Base-by-base conservation (phyloP, 1,140 invertebrate genomes). In the Agrypnia vestita region DNA sequence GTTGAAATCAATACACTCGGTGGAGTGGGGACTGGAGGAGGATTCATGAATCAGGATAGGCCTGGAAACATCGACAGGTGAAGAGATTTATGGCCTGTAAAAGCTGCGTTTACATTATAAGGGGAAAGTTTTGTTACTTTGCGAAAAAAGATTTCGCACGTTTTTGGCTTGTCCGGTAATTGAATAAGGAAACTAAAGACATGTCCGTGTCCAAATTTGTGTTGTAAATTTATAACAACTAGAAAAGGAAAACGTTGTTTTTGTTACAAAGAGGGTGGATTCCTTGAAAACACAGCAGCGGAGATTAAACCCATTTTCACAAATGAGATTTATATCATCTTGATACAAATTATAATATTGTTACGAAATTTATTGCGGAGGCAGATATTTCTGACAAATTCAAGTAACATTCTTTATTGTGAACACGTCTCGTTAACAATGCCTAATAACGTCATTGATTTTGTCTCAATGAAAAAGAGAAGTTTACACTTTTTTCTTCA, bases 51-150 rank as follows among this genome's bases (percentile, higher is more conserved):
- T 81, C 80, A 81, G 76, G 59, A 71, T 69, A 47, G 80, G 71
- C 76, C 62, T 75, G 77, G 13, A 81, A 77, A 78, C 76, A 81
- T 81, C 76, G 80, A 81, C 80, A 81, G 80, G 76, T 81, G 72
- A 81, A 76, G 76, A 79, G 80, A 81, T 81, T 81, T 81, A 81
- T 81, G 69, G 76, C 46, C 71, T 76, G 76, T 72, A 75, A 76
- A 75, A 76, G 76, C 76, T 53, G 61, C 80, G 71, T 56, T 73
- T 73, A 73, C 71, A 73, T 35, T 73, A 55, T 73, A 56, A 56
- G 71, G 25, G 71, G 51, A 73, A 73, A 73, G 49, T 73, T 73
- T 73, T 13, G 67, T 49, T 71, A 47, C 43, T 46, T 71, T 44
- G 43, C n/a, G 43, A 47, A 71, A 71, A n/a, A 71, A 71, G 67